Base-by-base conservation (phyloP, 2,797 vertebrate genomes). In the Diplodus puntazzo region DNA sequence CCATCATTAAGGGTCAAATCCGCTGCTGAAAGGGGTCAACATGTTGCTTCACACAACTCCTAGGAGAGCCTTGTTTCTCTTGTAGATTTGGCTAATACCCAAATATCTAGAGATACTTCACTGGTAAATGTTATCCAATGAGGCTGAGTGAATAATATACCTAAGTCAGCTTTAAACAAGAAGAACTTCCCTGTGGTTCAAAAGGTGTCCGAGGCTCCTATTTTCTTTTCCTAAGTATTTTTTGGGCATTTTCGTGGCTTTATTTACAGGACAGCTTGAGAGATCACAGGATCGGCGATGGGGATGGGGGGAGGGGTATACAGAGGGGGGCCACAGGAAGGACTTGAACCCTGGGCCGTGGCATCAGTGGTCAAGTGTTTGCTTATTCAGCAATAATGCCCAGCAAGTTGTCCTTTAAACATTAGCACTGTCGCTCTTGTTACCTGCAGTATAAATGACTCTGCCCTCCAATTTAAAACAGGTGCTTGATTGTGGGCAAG, bases 371-470 rank as follows among this genome's bases (percentile, higher is more conserved):
- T 61, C 23, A 14, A 65, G 30, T 8, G 53, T 79, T 79, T 34
- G 60, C 52, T 43, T 6, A 50, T 23, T 43, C 70, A 81, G 72
- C 77, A 82, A 73, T 85, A 82, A 81, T 62, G 18, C 13, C 27
- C 20, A 16, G 25, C 48, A 25, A 46, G 16, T 39, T 60, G 58
- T n/a, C 11, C 66, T 52, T 53, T 9, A 55, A 55, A 49, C 46
- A 42, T 71, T 39, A 11, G 23, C 12, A 10, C 14, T 21, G 49
- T 54, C 55, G 64, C 42, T 46, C 5, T 70, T 57, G 54, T 72
- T 62, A 10, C 52, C 27, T 11, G 27, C 42, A 43, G 23, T 43
- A 78, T 69, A 12, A 45, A 59, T 62, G 39, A 52, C 12, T 27
- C 6, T 49, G 12, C 14, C 12, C 12, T 68, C 30, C 27, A 12